Base-by-base conservation (phyloP, 1,140 invertebrate genomes). In the Drosophila ogumai region DNA sequence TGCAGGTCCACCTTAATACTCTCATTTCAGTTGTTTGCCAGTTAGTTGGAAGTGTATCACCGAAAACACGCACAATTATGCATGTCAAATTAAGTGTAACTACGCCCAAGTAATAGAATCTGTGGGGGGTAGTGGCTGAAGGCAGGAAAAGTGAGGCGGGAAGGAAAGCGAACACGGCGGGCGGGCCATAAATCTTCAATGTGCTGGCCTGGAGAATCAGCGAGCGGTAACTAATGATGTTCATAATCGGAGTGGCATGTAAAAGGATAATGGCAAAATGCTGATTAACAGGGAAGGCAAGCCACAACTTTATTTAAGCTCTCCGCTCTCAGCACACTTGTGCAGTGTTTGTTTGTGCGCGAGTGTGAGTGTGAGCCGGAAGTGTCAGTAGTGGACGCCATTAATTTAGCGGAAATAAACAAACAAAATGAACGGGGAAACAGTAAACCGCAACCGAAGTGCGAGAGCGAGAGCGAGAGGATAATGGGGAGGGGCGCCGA, bases 371-470 rank as follows among this genome's bases (percentile, higher is more conserved):
- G 64, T 73, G 64, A 67, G 63, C 25, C 84, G 84, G 84, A 87
- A 90, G 68, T 87, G 81, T 88, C 77, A 84, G 84, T 76, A 79
- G 77, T 90, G 81, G 81, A 88, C 85, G 85, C 85, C 81, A 88
- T 88, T 88, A 90, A 88, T 88, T 88, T 85, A 85, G 81, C 85
- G 77, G 85, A 90, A 90, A 88, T 85, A 88, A 81, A 81, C 85
- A 88, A 88, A 81, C 78, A 85, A 85, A 90, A 85, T 78, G 63
- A 88, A 85, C 85, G 73, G 72, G 61, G 75, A 69, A 81, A 75
- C 64, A 81, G 61, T 75, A 77, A 85, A 84, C 81, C 77, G 55
- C 80, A 81, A 43, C 28, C 28, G 54, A 38, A 49, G 17, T 17
- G 10, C 9, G 19, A 36, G 32, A 47, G 34, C 25, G 32, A 22